Percentiles rank a stretch among this genome's conserved stretches.
phyloP scores from a whole-genome alignment of 2,888 invertebrate genomes.

The Mythimna loreyi region DNA sequence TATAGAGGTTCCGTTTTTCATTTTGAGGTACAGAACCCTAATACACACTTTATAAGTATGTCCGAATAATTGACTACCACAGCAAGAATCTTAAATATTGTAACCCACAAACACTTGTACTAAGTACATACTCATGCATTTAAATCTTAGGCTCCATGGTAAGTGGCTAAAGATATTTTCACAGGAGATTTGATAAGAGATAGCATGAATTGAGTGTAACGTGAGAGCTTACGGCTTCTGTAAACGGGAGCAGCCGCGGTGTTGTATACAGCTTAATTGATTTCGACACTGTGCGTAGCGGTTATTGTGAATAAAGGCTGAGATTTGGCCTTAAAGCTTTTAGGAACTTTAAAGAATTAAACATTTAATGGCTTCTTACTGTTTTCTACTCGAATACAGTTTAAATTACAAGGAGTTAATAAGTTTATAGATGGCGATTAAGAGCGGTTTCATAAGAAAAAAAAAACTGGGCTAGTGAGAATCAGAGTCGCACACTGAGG shows the following conservation, averaged over 20 bases:
- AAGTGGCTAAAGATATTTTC: slow-evolving; percentile 46
- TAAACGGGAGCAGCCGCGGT: slow-evolving; percentile 37
- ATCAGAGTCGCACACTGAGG: too few species aligned
- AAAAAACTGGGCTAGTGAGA: too few species aligned
- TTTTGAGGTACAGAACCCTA: too few species aligned
- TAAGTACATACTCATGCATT: background rate
- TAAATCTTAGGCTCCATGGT: slow-evolving; percentile 9
- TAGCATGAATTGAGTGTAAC: slow-evolving; percentile 39
- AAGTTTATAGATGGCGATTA: too few species aligned
- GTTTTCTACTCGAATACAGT: too few species aligned
- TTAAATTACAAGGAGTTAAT: too few species aligned
- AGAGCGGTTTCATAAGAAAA: too few species aligned
- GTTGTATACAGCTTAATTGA: slow-evolving; percentile 37
- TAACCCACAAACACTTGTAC: too few species aligned
- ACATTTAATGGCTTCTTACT: too few species aligned
- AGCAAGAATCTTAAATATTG: background rate
- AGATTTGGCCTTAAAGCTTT: background rate
- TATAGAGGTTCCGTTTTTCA: too few species aligned
- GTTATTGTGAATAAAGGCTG: slow-evolving; percentile 1
- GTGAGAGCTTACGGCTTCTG: slow-evolving; percentile 45
- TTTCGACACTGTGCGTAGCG: slow-evolving; percentile 24
- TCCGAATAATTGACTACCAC: background rate
- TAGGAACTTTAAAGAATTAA: too few species aligned
- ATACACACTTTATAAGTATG: background rate
- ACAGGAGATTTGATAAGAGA: slow-evolving; percentile 51